Percentiles rank a stretch among this genome's conserved stretches.
Evolutionary conservation across 2,113 vertebrate species (phyloP).

Genomic region (Herpetotheres cachinnans): DNA sequence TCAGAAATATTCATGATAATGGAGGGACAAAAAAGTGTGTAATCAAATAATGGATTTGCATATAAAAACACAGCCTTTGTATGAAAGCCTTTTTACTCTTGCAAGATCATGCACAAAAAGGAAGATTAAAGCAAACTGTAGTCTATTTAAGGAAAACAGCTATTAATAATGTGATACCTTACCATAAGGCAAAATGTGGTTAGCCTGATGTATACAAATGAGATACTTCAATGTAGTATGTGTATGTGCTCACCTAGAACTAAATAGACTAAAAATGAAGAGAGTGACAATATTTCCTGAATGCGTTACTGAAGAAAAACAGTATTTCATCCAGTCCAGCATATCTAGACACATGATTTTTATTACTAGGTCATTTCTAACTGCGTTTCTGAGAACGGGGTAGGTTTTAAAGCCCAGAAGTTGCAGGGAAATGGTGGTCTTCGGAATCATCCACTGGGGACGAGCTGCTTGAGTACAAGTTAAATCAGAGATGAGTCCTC

Average conservation of each 20-base stretch:
- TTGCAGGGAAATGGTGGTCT: not conserved
- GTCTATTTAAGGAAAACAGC: constrained; percentile 34
- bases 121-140: constrained; percentile 45
- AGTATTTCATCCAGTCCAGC: not conserved
- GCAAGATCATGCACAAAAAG: constrained; percentile 29
- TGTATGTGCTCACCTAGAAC: not conserved
- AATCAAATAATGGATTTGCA: constrained; percentile 77
- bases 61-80: constrained; percentile 65
- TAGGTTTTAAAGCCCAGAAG: not conserved
- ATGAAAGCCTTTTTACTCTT: constrained; percentile 35
- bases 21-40: constrained; percentile 59
- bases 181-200: constrained; percentile 35
- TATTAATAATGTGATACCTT: constrained; percentile 59
- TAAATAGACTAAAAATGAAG: not conserved
- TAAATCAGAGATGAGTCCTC: not conserved
- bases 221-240: not conserved
- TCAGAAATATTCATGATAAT: constrained; percentile 74
- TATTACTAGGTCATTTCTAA: not conserved
- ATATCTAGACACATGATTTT: not conserved
- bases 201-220: constrained; percentile 41
- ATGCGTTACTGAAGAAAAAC: not conserved
- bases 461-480: not conserved
- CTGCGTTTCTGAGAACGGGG: not conserved
- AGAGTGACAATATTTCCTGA: not conserved
- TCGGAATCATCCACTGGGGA: not conserved